phyloP scores from a whole-genome alignment of 1,140 invertebrate species.

The Atta texana region DNA sequence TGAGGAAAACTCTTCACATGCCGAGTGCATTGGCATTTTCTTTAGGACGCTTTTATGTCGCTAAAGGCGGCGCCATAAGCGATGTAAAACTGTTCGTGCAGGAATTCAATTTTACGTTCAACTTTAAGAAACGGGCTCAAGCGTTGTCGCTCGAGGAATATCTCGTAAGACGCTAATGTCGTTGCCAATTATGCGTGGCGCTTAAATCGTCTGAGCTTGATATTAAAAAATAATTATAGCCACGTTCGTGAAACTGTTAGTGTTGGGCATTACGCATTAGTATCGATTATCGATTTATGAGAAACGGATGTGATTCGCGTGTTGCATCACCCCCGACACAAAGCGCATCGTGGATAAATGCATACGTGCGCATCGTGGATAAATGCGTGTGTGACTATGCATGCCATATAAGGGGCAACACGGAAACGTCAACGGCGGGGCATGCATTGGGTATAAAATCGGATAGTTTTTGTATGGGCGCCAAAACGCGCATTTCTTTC shows the following conservation, averaged over 20 bases:
- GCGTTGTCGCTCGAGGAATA: conserved; percentile 26
- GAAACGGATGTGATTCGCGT: conserved; percentile 48
- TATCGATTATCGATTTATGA: conserved; percentile 62
- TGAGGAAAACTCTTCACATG: neutral
- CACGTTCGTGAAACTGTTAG: neutral
- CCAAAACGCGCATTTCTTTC: conserved; percentile 72
- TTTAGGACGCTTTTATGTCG: conserved; percentile 45
- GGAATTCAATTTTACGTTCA: conserved; percentile 61
- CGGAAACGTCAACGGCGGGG: conserved; percentile 76
- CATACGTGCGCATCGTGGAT: conserved; percentile 8
- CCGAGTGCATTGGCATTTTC: conserved; percentile 41
- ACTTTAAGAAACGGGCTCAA: conserved; percentile 54
- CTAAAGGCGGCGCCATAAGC: conserved; percentile 48
- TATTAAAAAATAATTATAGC: conserved; percentile 58
- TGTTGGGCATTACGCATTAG: neutral
- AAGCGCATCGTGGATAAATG: conserved; percentile 34
- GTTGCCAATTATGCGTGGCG: conserved; percentile 48
- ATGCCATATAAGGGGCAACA: conserved; percentile 67
- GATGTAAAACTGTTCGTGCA: conserved; percentile 59
- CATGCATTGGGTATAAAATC: conserved; percentile 77
- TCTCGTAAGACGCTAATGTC: conserved; percentile 50
- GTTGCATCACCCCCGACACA: neutral
- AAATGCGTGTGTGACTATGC: conserved; percentile 37
- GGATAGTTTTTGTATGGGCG: conserved; percentile 75
- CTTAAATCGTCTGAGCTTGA: conserved; percentile 26